These are phyloP conservation scores for Gortyna flavago DNA, from an alignment of 2,888 invertebrate genomes.

Conservation along the genomic window DNA sequence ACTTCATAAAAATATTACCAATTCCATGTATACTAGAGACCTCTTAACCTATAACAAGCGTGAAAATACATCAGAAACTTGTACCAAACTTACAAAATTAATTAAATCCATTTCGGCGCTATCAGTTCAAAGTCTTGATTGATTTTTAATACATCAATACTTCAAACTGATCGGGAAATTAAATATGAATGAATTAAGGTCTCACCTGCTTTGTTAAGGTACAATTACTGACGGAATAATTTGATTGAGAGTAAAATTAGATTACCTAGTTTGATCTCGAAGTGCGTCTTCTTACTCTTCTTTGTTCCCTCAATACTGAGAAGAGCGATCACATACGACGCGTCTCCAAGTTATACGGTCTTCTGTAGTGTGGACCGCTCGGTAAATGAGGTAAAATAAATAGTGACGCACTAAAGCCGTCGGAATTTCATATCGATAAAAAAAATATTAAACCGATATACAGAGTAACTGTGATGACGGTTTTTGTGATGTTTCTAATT, in stretches of 20 bases:
- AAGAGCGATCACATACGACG: too few relatives aligned
- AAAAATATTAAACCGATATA: too few relatives aligned
- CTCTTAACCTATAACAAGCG: constrained; percentile 41
- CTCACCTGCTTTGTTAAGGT: constrained; percentile 26
- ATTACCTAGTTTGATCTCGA: too few relatives aligned
- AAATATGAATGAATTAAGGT: constrained; percentile 14
- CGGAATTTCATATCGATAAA: too few relatives aligned
- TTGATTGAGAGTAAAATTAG: too few relatives aligned
- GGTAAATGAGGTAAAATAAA: too few relatives aligned
- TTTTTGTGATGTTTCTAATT: too few relatives aligned
- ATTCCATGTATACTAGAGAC: not conserved
- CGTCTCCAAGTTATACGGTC: not conserved
- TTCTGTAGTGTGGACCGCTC: not conserved
- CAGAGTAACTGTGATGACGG: too few relatives aligned
- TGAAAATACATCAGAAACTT: constrained; percentile 36
- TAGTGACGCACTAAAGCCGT: too few relatives aligned
- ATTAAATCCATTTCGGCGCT: constrained; percentile 63
- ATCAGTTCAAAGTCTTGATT: constrained; percentile 57
- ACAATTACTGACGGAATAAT: constrained; percentile 13
- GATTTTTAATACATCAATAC: constrained; percentile 65
- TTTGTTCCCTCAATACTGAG: too few relatives aligned
- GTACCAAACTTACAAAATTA: constrained; percentile 51
- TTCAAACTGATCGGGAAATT: constrained; percentile 36
- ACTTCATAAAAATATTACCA: not conserved
- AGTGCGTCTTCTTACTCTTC: too few relatives aligned